Conservation (phyloP, 2,797 vertebrate genomes). For the Moxostoma hubbsi region DNA sequence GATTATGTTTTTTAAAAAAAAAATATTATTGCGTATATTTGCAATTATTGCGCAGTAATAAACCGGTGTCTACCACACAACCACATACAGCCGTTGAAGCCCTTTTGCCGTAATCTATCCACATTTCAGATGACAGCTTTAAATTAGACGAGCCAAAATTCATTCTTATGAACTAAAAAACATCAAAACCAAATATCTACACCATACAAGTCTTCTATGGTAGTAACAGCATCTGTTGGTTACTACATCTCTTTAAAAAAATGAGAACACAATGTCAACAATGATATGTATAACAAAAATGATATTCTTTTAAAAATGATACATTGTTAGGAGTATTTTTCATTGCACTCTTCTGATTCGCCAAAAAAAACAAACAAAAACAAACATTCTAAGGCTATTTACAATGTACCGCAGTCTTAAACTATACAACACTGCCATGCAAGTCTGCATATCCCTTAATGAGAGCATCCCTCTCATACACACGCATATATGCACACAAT, state of each 20-base stretch:
- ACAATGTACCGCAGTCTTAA: constrained; percentile 53
- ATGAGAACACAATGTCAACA: constrained; percentile 51
- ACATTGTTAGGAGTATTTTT: constrained; percentile 47
- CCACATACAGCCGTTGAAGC: constrained; percentile 32
- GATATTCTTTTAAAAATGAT: constrained; percentile 51
- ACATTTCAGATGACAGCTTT: constrained; percentile 31
- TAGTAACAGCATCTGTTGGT: constrained; percentile 29
- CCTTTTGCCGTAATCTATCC: constrained; percentile 31
- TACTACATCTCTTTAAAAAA: constrained; percentile 41
- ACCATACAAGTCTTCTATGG: constrained; percentile 43
- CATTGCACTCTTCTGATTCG: constrained; percentile 56
- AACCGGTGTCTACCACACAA: constrained; percentile 38
- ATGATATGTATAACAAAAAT: constrained; percentile 47
- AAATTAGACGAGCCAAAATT: constrained; percentile 34
- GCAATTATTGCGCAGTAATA: constrained; percentile 50
- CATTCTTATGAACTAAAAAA: constrained; percentile 26
- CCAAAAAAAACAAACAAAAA: constrained; percentile 1
- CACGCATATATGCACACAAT: not conserved
- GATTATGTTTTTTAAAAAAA: constrained; percentile 4
- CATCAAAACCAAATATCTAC: constrained; percentile 50
- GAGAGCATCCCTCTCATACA: not conserved
- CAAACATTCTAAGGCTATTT: constrained; percentile 56
- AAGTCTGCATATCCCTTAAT: constrained; percentile 11
- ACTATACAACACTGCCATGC: constrained; percentile 39
- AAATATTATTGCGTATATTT: constrained; percentile 32